Evolutionary conservation across 2,888 invertebrate genomes (phyloP).

Genomic region (Parthenolecanium corni): DNA sequence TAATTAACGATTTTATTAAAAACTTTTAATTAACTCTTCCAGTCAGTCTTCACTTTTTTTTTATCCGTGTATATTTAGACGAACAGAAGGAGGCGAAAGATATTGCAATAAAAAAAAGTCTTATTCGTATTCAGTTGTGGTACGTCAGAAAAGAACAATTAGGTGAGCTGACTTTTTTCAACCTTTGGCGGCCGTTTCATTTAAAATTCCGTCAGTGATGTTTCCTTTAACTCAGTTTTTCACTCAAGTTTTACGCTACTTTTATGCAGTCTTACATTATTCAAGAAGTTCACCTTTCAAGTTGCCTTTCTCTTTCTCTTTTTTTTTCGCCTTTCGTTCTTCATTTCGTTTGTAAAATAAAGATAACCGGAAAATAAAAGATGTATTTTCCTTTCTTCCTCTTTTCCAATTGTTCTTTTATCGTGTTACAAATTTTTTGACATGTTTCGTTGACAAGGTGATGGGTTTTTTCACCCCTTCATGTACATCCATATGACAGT

Average conservation of each 20-base stretch:
- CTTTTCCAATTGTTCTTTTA: not conserved
- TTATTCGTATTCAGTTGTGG: slow-evolving; percentile 23
- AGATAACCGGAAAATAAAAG: not conserved
- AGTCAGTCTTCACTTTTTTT: slow-evolving; percentile 9
- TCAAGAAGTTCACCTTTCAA: slow-evolving; percentile 23
- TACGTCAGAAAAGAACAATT: slow-evolving; percentile 28
- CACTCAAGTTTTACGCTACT: slow-evolving; percentile 25
- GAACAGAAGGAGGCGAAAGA: too few species aligned
- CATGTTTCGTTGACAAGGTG: not conserved
- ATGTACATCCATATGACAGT: too few species aligned
- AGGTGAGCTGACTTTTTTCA: slow-evolving; percentile 26
- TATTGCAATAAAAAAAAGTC: slow-evolving; percentile 3
- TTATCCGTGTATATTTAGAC: not conserved
- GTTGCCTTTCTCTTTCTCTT: not conserved
- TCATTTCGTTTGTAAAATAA: not conserved
- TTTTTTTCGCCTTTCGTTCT: not conserved
- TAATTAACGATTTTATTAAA: slow-evolving; percentile 25
- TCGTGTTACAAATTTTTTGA: not conserved
- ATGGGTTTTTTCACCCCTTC: too few species aligned
- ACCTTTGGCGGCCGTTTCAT: slow-evolving; percentile 27
- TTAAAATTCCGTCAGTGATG: slow-evolving; percentile 26
- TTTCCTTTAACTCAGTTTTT: slow-evolving; percentile 26
- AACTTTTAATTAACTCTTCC: slow-evolving; percentile 20
- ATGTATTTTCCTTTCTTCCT: not conserved
- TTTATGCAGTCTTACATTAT: slow-evolving; percentile 28